A percentile compares a stretch with the other conserved stretches of the same genome.
Evolutionary conservation across 2,113 vertebrate genomes (phyloP).

Genomic region (Hippocampus abdominalis): DNA sequence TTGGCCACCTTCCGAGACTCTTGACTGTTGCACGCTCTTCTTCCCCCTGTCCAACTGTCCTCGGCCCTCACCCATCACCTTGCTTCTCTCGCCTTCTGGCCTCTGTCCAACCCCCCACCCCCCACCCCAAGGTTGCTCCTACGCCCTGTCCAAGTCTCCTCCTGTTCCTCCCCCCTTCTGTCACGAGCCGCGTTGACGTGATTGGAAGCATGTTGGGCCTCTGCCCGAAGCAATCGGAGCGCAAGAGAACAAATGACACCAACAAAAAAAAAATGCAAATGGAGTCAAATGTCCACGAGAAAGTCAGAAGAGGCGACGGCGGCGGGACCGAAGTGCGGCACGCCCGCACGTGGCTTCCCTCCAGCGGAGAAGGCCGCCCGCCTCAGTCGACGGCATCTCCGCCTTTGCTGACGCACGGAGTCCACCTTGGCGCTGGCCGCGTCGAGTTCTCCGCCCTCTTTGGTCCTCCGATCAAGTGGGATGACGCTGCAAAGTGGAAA

Average conservation of each 20-base stretch:
- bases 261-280: too few species aligned
- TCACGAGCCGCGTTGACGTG: not conserved
- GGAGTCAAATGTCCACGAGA: too few species aligned
- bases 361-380: not conserved
- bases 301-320: too few species aligned
- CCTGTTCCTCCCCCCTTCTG: not conserved
- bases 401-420: not conserved
- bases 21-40: too few species aligned
- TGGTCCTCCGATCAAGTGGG: conserved; percentile 12
- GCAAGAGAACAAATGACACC: too few species aligned
- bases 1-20: too few species aligned
- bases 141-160: not conserved
- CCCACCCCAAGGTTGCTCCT: not conserved
- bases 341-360: too few species aligned
- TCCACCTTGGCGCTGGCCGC: conserved; percentile 29
- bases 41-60: too few species aligned
- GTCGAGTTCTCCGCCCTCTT: conserved; percentile 31
- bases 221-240: too few species aligned
- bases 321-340: too few species aligned
- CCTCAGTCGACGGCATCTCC: not conserved
- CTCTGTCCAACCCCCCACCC: conserved; percentile 26
- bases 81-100: not conserved
- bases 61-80: too few species aligned
- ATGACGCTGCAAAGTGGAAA: conserved; percentile 15
- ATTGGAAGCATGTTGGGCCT: too few species aligned